Base-by-base conservation (phyloP, 2,888 invertebrate species). In the Eristalinus sepulchralis region DNA sequence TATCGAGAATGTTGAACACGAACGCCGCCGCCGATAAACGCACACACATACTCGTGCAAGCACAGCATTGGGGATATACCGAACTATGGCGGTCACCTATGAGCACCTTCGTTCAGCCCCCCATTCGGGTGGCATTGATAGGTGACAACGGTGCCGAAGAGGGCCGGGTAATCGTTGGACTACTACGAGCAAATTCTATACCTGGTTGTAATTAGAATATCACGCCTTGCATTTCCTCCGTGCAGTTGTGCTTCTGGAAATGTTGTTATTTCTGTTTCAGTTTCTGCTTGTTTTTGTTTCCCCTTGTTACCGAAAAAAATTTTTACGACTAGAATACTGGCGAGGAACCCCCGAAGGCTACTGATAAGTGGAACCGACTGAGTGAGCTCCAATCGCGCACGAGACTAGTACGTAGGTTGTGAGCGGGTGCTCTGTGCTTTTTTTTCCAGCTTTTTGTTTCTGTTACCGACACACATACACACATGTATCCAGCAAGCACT, bases 171-270 rank as follows among this genome's bases (percentile, higher is more conserved):
- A 66, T 78, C 53, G 72, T 81, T 75, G n/a, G 71, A 66, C 67
- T n/a, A n/a, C 39, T 72, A 78, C 78, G 76, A 72, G 72, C 63
- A 47, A 75, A 66, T 64, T 78, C 22, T 67, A 70, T 73, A 75
- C 59, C 63, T 71, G 64, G 27, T 62, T 72, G 73, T 76, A 70
- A 77, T 84, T 87, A 80, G 87, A 87, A 83, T 82, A 85, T 87
- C 88, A 88, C 88, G 87, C 80, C 87, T 83, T 85, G 88, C 84
- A 84, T 87, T 84, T 88, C 88, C 88, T 88, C 71, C 57, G 9
- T 57, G 70, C 53, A 77, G 72, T 62, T 68, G 66, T 60, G 66
- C 55, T 22, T 60, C 39, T 66, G 20, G n/a, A 47, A 70, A 60
- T 71, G 60, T 57, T 31, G 57, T 13, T 31, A 17, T 34, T 72